Base-by-base conservation (phyloP, 2,888 invertebrate genomes). In the Drosophila subquinaria region DNA sequence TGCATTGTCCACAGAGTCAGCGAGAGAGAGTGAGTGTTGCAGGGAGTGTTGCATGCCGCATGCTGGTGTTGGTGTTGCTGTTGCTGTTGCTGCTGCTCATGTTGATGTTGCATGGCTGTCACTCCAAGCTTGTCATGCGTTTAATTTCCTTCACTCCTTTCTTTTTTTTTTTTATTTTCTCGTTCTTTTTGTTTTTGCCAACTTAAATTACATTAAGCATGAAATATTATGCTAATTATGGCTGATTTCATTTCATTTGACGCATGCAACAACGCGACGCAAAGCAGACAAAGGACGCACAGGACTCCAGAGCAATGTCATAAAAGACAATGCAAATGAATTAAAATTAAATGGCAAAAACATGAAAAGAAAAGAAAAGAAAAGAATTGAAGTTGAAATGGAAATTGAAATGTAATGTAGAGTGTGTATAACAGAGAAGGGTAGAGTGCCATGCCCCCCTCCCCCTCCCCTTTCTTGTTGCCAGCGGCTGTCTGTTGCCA, bases 151-250 rank as follows among this genome's bases (percentile, higher is more conserved):
- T 13, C 45, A 38, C 40, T 35, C 47, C 8, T 48, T 59, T 61
- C 27, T 17, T 20, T 23, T 59, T 59, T 35, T n/a, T 20, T 36
- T 17, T 66, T 52, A 55, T 65, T 69, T 9, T 4, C 15, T 35
- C 35, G 10, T 3, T 3, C 27, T 36, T 36, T 30, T 66, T 56
- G 52, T 66, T 71, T 73, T 85, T 79, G 77, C 79, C 86, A 85
- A 88, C 82, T 89, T 85, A 82, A 88, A 88, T 88, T 81, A 81
- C 89, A 88, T 89, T 88, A 88, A 85, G 86, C 88, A 88, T 88
- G 87, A 88, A 88, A 88, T 89, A 85, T 88, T 85, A 88, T 88
- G 87, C 89, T 88, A 88, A 88, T 88, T 88, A 89, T 78, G 79
- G 76, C 86, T 88, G 81, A 89, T 86, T 79, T 78, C 81, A 88